Evolutionary conservation across 2,888 invertebrate genomes (phyloP), one percentile per base, ranked within the genome.

Genomic region (Sphaeridia pumilis): DNA sequence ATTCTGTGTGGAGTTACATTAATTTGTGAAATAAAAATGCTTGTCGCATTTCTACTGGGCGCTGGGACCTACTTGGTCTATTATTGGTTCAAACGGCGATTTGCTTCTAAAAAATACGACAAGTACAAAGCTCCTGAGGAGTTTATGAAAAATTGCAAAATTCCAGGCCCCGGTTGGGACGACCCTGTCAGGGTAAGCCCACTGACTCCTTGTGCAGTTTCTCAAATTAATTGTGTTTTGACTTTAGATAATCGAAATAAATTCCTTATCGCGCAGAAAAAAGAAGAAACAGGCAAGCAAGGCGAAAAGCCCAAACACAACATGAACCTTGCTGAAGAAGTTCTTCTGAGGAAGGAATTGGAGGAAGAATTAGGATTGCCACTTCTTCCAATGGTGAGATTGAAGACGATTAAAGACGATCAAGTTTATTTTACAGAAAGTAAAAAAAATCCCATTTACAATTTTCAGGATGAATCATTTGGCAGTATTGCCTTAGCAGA

Each of bases 401-500:
- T n/a, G n/a, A n/a, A n/a, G n/a, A n/a, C n/a, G n/a, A n/a, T n/a
- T n/a, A n/a, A n/a, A n/a, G n/a, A n/a, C n/a, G n/a, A n/a, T n/a
- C n/a, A n/a, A 31, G 7, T 46, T 28, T 22, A 31, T 7, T 42
- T 3, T 14, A 42, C 2, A 46, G 10, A n/a, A 25, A 35, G 7
- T 4, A 17, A 26, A 31, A 22, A 3, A 28, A 35, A 46, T 31
- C 4, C 24, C 3, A 20, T 31, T 35, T 3, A 22, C n/a, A 7
- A 22, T 35, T 41, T 49, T n/a, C 12, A 49, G 43, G 27, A 26
- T 12, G 21, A 17, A 7, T 43, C 42, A n/a, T 31, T 43, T 43
- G 49, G 49, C 7, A 44, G 34, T 5, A 43, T 49, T 49, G 49
- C 43, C 17, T 17, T 49, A 3, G 28, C 42, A 2, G 43, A 49